These are phyloP conservation scores for Columba guinea DNA, from an alignment of 2,797 vertebrate genomes.

Conservation along the genomic window DNA sequence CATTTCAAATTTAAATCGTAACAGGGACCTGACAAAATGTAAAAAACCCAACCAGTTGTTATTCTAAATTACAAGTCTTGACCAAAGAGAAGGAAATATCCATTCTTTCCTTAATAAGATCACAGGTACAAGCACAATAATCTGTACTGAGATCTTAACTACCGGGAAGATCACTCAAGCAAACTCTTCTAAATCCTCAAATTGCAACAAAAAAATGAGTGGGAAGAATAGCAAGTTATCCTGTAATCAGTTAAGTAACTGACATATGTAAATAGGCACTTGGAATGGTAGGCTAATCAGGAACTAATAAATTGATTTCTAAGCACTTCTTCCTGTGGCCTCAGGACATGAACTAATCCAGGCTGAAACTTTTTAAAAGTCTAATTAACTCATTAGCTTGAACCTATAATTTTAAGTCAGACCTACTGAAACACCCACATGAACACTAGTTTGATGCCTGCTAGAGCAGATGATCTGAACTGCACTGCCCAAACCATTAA, in stretches of 20 bases:
- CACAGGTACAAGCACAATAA: not conserved
- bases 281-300: not conserved
- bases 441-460: not conserved
- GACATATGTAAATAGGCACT: not conserved
- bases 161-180: not conserved
- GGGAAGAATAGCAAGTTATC: not conserved
- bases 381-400: not conserved
- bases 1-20: not conserved
- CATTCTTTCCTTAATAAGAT: not conserved
- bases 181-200: not conserved
- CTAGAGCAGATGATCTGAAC: not conserved
- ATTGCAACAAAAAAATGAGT: not conserved
- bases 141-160: not conserved
- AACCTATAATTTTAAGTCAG: not conserved
- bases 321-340: not conserved
- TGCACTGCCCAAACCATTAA: not conserved
- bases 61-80: not conserved
- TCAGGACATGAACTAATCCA: not conserved
- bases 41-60: too few species aligned
- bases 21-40: not conserved
- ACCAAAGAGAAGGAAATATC: not conserved
- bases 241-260: not conserved
- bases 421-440: not conserved
- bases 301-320: slow-evolving; percentile 3
- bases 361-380: not conserved